A percentile compares a stretch with the other conserved stretches of the same genome.
phyloP scores from a whole-genome alignment of 2,888 invertebrate genomes.

The Tetheella fluctuosa region DNA sequence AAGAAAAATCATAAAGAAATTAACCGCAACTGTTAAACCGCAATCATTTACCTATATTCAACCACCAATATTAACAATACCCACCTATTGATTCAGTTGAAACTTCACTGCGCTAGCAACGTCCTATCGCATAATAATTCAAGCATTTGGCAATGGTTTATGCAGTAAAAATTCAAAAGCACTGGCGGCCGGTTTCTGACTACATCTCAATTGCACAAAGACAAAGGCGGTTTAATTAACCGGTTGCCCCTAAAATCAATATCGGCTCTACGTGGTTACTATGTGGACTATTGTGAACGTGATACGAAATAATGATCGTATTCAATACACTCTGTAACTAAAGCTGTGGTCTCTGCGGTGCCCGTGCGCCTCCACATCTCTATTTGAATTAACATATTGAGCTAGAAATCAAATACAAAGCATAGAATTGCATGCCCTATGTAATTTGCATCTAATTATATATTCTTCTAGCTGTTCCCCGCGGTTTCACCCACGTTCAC shows the following conservation, averaged over 20 bases:
- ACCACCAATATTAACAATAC: too few species aligned
- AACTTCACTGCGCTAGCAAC: slow-evolving; percentile 15
- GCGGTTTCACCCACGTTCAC: too few species aligned
- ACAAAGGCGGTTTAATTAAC: slow-evolving; percentile 55
- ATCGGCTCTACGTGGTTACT: slow-evolving; percentile 39
- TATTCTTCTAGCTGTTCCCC: too few species aligned
- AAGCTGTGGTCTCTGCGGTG: slow-evolving; percentile 17
- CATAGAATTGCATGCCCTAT: not conserved
- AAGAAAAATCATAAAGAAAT: too few species aligned
- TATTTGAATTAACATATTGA: slow-evolving; percentile 2
- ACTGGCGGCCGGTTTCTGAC: slow-evolving; percentile 15
- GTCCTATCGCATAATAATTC: not conserved
- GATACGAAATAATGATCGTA: slow-evolving; percentile 60
- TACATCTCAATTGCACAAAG: slow-evolving; percentile 25
- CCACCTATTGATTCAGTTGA: too few species aligned
- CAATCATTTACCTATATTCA: too few species aligned
- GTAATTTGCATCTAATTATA: not conserved
- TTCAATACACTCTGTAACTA: slow-evolving; percentile 29
- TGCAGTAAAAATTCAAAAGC: slow-evolving; percentile 1
- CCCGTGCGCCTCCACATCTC: slow-evolving; percentile 13
- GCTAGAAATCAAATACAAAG: not conserved
- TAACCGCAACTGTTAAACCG: too few species aligned
- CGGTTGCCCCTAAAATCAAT: slow-evolving; percentile 55
- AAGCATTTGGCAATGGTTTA: not conserved
- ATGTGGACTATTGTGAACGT: slow-evolving; percentile 52